A percentile compares a stretch with the other conserved stretches of the same genome.
Evolutionary conservation across 2,113 vertebrate species (phyloP).

Genomic region (Syngnathus typhle): DNA sequence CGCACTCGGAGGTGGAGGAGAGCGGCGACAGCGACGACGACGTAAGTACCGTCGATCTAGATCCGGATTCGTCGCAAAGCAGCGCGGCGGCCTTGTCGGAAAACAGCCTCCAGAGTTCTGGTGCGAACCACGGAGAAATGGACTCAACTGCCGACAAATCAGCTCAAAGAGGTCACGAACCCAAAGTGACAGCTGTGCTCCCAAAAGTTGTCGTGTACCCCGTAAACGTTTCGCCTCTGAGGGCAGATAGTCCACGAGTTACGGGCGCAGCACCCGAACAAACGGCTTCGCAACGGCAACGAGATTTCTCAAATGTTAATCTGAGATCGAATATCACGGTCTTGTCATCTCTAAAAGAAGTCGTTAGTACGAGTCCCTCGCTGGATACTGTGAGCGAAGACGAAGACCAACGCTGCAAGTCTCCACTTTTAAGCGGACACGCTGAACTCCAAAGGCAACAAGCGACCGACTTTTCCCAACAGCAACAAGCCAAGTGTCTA

Average conservation of each 20-base stretch:
- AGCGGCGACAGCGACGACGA: constrained; percentile 94
- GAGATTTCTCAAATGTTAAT: constrained; percentile 71
- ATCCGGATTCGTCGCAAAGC: constrained; percentile 75
- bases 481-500: constrained; percentile 86
- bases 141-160: constrained; percentile 64
- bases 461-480: constrained; percentile 89
- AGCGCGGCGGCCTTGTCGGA: constrained; percentile 72
- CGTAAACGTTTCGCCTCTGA: constrained; percentile 80
- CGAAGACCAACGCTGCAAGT: constrained; percentile 77
- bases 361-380: constrained; percentile 68
- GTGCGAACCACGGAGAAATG: constrained; percentile 56
- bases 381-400: constrained; percentile 65
- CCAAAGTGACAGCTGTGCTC: constrained; percentile 76
- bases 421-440: constrained; percentile 69
- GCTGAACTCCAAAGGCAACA: constrained; percentile 94
- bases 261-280: constrained; percentile 75
- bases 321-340: constrained; percentile 66
- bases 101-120: constrained; percentile 62
- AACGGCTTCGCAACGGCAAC: constrained; percentile 74
- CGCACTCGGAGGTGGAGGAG: constrained; percentile 88
- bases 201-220: constrained; percentile 92
- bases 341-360: constrained; percentile 75
- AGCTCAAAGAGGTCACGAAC: constrained; percentile 68
- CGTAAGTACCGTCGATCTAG: constrained; percentile 77
- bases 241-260: constrained; percentile 81